phyloP scores from a whole-genome alignment of 2,113 vertebrate genomes.

The Siphamia tubifer region DNA sequence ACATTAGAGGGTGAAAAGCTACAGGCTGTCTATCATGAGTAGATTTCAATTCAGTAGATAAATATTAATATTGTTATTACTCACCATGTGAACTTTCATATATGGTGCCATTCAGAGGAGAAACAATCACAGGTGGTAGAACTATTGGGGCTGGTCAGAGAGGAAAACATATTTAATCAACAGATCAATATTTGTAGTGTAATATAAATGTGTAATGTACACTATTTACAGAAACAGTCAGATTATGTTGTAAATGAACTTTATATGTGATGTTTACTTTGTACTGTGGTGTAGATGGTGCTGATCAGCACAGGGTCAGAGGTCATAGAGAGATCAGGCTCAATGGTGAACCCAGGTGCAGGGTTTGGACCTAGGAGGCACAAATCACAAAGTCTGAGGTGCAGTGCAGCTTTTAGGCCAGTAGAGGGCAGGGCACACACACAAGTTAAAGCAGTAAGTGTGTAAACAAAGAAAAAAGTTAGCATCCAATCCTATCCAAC shows the following conservation, averaged over 20 bases:
- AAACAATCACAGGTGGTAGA: conserved; percentile 59
- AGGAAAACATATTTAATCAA: background rate
- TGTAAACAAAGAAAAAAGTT: no score
- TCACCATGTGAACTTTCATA: conserved; percentile 64
- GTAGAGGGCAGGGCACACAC: conserved; percentile 12
- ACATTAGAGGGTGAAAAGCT: no score
- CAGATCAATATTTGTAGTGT: background rate
- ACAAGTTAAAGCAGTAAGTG: no score
- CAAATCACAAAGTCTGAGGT: conserved; percentile 6
- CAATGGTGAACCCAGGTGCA: background rate
- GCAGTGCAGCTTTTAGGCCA: conserved; percentile 10
- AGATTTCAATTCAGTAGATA: no score
- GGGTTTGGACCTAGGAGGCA: conserved; percentile 1
- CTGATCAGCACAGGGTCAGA: background rate
- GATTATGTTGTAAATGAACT: no score
- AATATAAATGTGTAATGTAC: background rate
- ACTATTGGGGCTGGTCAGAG: background rate
- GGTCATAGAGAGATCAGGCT: background rate
- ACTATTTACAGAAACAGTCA: no score
- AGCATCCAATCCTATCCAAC: no score
- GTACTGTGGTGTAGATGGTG: background rate
- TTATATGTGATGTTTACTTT: no score
- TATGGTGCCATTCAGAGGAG: conserved; percentile 61
- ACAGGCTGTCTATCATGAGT: no score
- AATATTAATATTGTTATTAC: background rate